phyloP scores from a whole-genome alignment of 2,888 invertebrate species.

The Rhopalosiphum nymphaeae region DNA sequence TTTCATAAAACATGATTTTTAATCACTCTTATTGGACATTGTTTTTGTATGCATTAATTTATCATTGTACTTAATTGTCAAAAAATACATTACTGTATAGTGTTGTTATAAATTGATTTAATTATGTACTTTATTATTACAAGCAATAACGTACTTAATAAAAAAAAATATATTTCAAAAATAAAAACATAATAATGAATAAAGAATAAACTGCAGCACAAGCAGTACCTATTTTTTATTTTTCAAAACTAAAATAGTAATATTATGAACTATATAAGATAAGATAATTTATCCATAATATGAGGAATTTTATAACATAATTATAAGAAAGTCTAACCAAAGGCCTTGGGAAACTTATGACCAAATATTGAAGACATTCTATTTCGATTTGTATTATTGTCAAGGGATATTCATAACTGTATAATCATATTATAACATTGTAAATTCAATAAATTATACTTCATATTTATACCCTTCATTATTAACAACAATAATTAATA shows the following conservation, averaged over 20 bases:
- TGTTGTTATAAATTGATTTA: background rate
- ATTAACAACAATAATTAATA: background rate
- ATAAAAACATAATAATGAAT: background rate
- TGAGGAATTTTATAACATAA: background rate
- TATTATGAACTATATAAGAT: background rate
- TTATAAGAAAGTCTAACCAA: background rate
- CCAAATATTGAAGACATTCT: background rate
- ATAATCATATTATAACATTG: background rate
- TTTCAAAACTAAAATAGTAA: too few species aligned
- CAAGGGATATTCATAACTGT: background rate
- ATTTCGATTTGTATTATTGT: background rate
- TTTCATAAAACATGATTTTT: background rate
- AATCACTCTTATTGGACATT: background rate
- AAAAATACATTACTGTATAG: background rate
- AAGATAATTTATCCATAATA: background rate
- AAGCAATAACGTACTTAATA: background rate
- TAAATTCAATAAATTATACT: background rate
- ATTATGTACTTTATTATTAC: background rate
- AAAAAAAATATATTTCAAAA: background rate
- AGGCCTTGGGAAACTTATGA: background rate
- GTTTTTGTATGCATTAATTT: background rate
- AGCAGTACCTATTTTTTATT: background rate
- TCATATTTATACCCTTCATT: background rate
- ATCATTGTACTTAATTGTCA: background rate
- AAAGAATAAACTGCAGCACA: background rate